These are phyloP conservation scores for Virgularia gustaviana DNA, from an alignment of 92 coral and sea anemone genomes.

Conservation along the genomic window DNA sequence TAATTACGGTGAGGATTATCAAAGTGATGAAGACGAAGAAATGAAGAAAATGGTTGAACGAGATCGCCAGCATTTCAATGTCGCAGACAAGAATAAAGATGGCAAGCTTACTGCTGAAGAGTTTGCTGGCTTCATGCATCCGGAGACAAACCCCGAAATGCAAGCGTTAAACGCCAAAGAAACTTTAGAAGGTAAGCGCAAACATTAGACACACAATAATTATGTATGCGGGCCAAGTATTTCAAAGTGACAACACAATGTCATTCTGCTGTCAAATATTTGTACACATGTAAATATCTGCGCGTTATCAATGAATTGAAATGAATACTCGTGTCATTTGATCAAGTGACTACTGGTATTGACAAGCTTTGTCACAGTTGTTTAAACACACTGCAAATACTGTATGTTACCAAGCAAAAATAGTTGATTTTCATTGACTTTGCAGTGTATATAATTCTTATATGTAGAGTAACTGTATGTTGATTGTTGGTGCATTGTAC, in stretches of 20 bases:
- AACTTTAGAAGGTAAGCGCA: slow-evolving; percentile 91
- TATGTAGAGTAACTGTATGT: too few species aligned
- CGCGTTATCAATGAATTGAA: neutral
- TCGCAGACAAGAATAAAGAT: slow-evolving; percentile 79
- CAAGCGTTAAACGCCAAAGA: slow-evolving; percentile 79
- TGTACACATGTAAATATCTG: neutral
- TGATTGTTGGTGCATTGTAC: too few species aligned
- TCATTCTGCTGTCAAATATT: neutral
- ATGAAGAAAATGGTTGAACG: slow-evolving; percentile 60
- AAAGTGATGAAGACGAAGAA: slow-evolving; percentile 61
- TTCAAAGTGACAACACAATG: too few species aligned
- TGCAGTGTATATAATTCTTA: too few species aligned
- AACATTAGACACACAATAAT: neutral
- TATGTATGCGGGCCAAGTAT: too few species aligned
- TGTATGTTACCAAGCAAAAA: too few species aligned
- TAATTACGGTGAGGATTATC: slow-evolving; percentile 62
- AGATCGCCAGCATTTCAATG: slow-evolving; percentile 79
- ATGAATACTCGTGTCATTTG: too few species aligned
- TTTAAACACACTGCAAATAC: too few species aligned
- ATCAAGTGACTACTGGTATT: too few species aligned
- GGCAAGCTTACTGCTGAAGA: slow-evolving; percentile 64
- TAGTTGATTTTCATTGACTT: too few species aligned
- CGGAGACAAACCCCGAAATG: slow-evolving; percentile 90
- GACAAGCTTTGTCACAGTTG: too few species aligned
- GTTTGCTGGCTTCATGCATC: slow-evolving; percentile 72